Evolutionary conservation across 1,140 invertebrate genomes (phyloP).

Genomic region (Listronotus bonariensis): DNA sequence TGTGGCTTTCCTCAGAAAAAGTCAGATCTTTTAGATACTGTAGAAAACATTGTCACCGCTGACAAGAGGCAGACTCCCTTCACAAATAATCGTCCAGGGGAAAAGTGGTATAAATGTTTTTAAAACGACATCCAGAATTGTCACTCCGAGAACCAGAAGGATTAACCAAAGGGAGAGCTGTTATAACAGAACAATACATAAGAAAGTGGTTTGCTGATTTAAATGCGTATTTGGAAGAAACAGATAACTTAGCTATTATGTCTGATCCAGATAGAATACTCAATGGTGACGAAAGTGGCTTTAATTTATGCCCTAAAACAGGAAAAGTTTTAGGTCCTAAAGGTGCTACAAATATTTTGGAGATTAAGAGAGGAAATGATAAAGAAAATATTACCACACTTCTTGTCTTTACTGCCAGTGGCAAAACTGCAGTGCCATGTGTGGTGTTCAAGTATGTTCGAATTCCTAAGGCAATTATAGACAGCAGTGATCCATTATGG

Average conservation of each 20-base stretch:
- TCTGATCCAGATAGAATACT: constrained; percentile 25
- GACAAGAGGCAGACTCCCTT: constrained; percentile 33
- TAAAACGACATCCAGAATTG: constrained; percentile 24
- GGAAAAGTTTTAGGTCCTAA: constrained; percentile 45
- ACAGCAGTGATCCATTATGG: constrained; percentile 47
- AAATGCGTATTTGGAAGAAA: constrained; percentile 23
- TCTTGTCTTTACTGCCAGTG: constrained; percentile 44
- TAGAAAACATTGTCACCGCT: too few species aligned
- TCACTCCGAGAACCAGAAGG: constrained; percentile 21
- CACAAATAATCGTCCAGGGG: constrained; percentile 26
- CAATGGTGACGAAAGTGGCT: constrained; percentile 45
- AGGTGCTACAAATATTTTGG: constrained; percentile 45
- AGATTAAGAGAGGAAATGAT: constrained; percentile 40
- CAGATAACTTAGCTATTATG: constrained; percentile 24
- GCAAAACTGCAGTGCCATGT: constrained; percentile 29
- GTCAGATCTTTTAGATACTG: too few species aligned
- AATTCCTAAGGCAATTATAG: constrained; percentile 35
- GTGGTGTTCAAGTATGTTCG: constrained; percentile 33
- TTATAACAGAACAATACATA: constrained; percentile 29
- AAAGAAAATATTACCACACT: constrained; percentile 51
- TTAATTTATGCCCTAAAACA: constrained; percentile 43
- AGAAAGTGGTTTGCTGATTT: constrained; percentile 34
- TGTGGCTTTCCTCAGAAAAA: too few species aligned
- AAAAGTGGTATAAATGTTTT: constrained; percentile 32
- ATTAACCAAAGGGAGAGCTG: constrained; percentile 22